Base-by-base conservation (phyloP, 2,113 vertebrate species). In the Ondatra zibethicus region DNA sequence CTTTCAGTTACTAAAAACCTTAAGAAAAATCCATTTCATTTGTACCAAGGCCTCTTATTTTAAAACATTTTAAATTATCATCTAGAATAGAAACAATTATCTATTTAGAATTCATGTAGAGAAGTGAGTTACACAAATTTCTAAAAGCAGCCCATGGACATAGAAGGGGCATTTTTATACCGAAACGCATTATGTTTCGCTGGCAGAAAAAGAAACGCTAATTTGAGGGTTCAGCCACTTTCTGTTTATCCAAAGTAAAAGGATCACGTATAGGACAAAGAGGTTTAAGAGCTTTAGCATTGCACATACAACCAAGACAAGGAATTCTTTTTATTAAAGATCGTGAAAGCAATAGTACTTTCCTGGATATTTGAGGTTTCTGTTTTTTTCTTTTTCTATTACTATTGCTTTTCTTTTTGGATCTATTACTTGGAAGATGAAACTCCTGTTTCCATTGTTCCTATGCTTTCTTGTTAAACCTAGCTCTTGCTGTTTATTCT, bases 11-110 rank as follows among this genome's bases (percentile, higher is more conserved):
- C 36, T 82, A 72, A 93, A 93, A 90, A 36, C 3, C 29, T 91
- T 87, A 65, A 76, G 33, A 91, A 52, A 85, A 70, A 92, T 95
- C 63, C 65, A 21, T 78, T 95, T 97, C 39, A 72, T 82, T 84
- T 63, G n/a, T 50, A 88, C 17, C 50, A 89, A 88, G 88, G 39
- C 3, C 4, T 72, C 68, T 68, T 45, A 66, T 90, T 86, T 84
- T 89, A 80, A 80, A 36, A 52, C 47, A 78, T 45, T 92, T 86
- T 42, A 80, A 94, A 84, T 92, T 96, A 70, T 88, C 94, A 76
- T 82, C 68, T 82, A 86, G 58, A 95, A 61, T 94, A n/a, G 75
- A 92, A 97, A 90, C 58, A 94, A 68, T 93, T 96, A 88, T 68
- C 84, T 33, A 78, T 90, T 96, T 93, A 76, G 36, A 97, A 91